phyloP scores from a whole-genome alignment of 2,797 vertebrate species.

The Oryzias dopingdopingensis region DNA sequence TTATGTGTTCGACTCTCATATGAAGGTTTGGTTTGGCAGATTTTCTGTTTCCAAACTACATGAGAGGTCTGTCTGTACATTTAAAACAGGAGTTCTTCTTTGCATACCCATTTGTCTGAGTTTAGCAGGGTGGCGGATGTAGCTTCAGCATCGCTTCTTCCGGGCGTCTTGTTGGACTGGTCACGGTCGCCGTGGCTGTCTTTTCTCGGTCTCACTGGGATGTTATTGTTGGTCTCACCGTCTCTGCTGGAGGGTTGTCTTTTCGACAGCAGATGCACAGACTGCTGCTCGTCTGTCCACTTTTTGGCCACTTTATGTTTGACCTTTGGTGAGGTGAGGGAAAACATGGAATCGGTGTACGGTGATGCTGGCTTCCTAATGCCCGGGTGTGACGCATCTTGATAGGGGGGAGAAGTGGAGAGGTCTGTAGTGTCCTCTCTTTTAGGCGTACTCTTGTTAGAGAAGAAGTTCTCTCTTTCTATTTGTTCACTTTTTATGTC shows the following conservation, averaged over 20 bases:
- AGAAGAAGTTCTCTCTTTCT: conserved; percentile 57
- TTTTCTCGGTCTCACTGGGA: conserved; percentile 42
- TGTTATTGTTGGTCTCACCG: conserved; percentile 41
- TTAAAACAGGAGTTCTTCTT: conserved; percentile 71
- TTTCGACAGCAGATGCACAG: conserved; percentile 55
- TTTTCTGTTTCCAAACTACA: conserved; percentile 25
- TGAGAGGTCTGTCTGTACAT: conserved; percentile 12
- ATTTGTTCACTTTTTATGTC: conserved; percentile 57
- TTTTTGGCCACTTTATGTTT: conserved; percentile 71
- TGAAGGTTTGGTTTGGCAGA: conserved; percentile 30
- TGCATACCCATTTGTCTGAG: conserved; percentile 68
- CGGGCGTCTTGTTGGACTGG: conserved; percentile 47
- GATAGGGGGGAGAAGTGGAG: conserved; percentile 51
- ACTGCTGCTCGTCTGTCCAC: conserved; percentile 43
- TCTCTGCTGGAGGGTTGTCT: conserved; percentile 48
- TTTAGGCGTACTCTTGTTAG: conserved; percentile 68
- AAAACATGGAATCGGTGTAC: conserved; percentile 47
- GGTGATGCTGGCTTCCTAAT: conserved; percentile 57
- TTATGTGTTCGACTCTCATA: conserved; percentile 34
- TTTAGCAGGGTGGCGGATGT: conserved; percentile 51
- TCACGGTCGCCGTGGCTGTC: conserved; percentile 50
- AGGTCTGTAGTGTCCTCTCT: conserved; percentile 54
- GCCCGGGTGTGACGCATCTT: conserved; percentile 50
- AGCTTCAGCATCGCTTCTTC: conserved; percentile 51
- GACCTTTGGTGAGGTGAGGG: conserved; percentile 49